A percentile compares a stretch with the other conserved stretches of the same genome.
Evolutionary conservation across 2,888 invertebrate genomes (phyloP).

Genomic region (Drosophila vallismaia): DNA sequence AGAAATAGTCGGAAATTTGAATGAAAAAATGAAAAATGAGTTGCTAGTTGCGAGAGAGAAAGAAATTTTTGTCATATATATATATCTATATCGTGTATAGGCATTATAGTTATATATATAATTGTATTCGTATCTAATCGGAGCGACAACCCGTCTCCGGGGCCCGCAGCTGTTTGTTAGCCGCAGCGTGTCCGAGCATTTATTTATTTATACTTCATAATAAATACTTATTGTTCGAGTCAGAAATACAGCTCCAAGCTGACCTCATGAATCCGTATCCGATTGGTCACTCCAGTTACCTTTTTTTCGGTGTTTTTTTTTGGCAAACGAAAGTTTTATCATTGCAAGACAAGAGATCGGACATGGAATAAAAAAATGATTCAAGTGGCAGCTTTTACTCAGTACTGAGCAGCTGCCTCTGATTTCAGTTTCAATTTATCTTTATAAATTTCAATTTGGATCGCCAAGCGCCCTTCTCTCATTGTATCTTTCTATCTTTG

Average conservation of each 20-base stretch:
- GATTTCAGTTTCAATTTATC: slow-evolving; percentile 68
- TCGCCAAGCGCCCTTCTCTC: slow-evolving; percentile 28
- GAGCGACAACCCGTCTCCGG: slow-evolving; percentile 64
- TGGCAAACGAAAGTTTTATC: slow-evolving; percentile 63
- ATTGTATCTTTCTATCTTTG: slow-evolving; percentile 3
- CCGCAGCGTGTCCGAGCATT: slow-evolving; percentile 22
- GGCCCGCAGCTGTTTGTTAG: slow-evolving; percentile 39
- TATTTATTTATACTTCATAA: slow-evolving; percentile 38
- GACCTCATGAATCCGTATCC: slow-evolving; percentile 43
- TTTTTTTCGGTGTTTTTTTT: slow-evolving; percentile 6
- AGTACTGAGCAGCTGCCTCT: slow-evolving; percentile 45
- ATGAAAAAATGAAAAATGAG: slow-evolving; percentile 32
- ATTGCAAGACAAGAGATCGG: slow-evolving; percentile 19
- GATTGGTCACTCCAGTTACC: slow-evolving; percentile 9
- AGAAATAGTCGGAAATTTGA: not conserved
- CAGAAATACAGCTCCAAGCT: slow-evolving; percentile 30
- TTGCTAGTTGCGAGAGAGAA: slow-evolving; percentile 22
- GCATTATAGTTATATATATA: slow-evolving; percentile 36
- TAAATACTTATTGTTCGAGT: slow-evolving; percentile 34
- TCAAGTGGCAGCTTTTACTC: slow-evolving; percentile 63
- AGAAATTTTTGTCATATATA: slow-evolving; percentile 28
- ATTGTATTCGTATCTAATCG: slow-evolving; percentile 69
- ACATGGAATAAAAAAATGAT: slow-evolving; percentile 27
- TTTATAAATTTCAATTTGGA: slow-evolving; percentile 70
- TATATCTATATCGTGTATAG: slow-evolving; percentile 9